A percentile compares a stretch with the other conserved stretches of the same genome.
Conservation (phyloP, 2,888 invertebrate genomes). For the Caenorhabditis virilis region DNA sequence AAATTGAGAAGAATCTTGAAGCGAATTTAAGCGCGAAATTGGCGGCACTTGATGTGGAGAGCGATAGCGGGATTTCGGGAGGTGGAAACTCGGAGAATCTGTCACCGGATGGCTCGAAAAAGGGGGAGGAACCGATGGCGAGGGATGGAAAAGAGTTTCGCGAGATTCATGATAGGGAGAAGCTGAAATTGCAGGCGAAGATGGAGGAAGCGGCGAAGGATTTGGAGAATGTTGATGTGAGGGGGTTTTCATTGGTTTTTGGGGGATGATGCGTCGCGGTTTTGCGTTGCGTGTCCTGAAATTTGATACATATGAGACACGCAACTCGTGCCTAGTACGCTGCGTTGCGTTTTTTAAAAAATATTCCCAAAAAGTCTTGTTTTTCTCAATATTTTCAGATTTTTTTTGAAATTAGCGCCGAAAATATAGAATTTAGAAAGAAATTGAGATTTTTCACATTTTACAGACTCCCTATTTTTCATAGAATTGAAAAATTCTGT, state of each 20-base stretch:
- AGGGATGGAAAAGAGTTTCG: constrained; percentile 20
- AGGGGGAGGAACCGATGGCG: constrained; percentile 6
- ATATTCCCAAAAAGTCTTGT: too few relatives aligned
- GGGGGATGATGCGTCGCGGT: too few relatives aligned
- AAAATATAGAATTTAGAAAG: too few relatives aligned
- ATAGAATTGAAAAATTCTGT: neutral
- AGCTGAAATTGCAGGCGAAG: constrained; percentile 13
- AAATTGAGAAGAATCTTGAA: constrained; percentile 1
- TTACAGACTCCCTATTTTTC: neutral
- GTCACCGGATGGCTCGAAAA: neutral
- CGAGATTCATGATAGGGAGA: constrained; percentile 19
- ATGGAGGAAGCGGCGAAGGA: constrained; percentile 30
- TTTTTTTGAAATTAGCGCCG: too few relatives aligned
- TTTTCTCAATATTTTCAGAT: too few relatives aligned
- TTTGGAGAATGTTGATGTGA: constrained; percentile 25
- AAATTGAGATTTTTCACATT: too few relatives aligned
- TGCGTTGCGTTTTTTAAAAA: too few relatives aligned
- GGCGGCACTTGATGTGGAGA: constrained; percentile 23
- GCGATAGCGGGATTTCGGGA: constrained; percentile 37
- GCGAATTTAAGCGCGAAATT: neutral
- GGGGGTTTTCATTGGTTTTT: too few relatives aligned
- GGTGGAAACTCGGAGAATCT: constrained; percentile 15
- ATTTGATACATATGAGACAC: too few relatives aligned
- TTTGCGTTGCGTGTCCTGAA: too few relatives aligned
- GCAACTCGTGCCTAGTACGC: too few relatives aligned